phyloP scores from a whole-genome alignment of 2,797 vertebrate species.

The Corythornis leucogaster region DNA sequence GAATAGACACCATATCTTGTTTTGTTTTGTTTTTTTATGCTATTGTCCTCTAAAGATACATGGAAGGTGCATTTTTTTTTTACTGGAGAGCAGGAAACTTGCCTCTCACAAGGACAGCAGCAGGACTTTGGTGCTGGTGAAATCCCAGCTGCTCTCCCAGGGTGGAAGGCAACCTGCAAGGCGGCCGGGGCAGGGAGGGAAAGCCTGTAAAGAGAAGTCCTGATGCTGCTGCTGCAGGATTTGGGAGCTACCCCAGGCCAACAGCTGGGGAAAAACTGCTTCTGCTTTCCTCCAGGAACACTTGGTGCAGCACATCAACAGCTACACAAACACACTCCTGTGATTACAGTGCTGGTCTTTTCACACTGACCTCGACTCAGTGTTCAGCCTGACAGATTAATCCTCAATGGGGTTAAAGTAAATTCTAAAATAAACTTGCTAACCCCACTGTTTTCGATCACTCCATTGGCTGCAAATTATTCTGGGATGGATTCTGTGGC shows the following conservation, averaged over 20 bases:
- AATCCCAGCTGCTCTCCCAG: neutral
- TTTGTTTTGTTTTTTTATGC: neutral
- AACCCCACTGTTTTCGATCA: neutral
- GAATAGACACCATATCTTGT: neutral
- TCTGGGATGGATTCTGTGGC: constrained; percentile 13
- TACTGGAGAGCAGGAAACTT: neutral
- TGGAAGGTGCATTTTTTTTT: neutral
- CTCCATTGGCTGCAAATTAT: constrained; percentile 27
- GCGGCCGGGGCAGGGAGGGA: neutral
- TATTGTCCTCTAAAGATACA: neutral
- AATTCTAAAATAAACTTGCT: constrained; percentile 64
- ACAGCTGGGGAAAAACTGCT: neutral
- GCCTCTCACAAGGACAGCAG: rapidly evolving
- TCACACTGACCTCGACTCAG: constrained; percentile 56
- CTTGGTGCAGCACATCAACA: constrained; percentile 49
- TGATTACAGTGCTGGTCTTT: constrained; percentile 60
- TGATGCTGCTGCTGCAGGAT: neutral
- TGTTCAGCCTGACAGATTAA: constrained; percentile 47
- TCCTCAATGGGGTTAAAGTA: constrained; percentile 20
- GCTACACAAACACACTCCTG: constrained; percentile 5
- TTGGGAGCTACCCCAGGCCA: neutral
- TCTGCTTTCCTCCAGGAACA: constrained; percentile 13
- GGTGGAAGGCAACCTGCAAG: neutral
- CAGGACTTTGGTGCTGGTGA: neutral
- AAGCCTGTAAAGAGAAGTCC: neutral